Percentiles rank a stretch among this genome's conserved stretches.
Conservation (phyloP, 1,140 invertebrate genomes). For the Drosophila albomicans region DNA sequence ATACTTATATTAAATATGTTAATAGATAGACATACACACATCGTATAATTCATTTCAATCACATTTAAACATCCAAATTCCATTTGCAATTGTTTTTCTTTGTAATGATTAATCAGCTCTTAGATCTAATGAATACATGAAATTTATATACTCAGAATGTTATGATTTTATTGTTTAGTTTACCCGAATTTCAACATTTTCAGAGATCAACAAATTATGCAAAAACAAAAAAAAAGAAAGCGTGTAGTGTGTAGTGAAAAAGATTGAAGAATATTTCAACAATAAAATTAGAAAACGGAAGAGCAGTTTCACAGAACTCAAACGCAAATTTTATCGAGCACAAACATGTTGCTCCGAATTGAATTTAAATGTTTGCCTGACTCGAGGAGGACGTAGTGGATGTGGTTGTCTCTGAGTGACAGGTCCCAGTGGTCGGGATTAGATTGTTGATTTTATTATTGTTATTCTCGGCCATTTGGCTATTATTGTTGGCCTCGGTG, state of each 20-base stretch:
- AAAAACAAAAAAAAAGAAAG: not conserved
- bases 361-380: slow-evolving; percentile 35
- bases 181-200: slow-evolving; percentile 5
- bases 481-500: slow-evolving; percentile 61
- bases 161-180: not conserved
- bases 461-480: slow-evolving; percentile 49
- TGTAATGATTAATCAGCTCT: too few species aligned
- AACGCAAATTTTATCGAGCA: too few species aligned
- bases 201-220: slow-evolving; percentile 32
- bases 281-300: not conserved
- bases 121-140: slow-evolving; percentile 31
- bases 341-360: not conserved
- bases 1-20: slow-evolving; percentile 3
- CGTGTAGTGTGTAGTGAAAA: not conserved
- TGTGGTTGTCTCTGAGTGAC: slow-evolving; percentile 54
- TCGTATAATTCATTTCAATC: slow-evolving; percentile 22
- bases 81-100: slow-evolving; percentile 13
- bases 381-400: slow-evolving; percentile 42
- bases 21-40: slow-evolving; percentile 5
- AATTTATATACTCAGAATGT: slow-evolving; percentile 18
- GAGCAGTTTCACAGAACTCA: too few species aligned
- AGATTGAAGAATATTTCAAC: slow-evolving; percentile 2
- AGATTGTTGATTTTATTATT: slow-evolving; percentile 44
- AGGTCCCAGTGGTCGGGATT: slow-evolving; percentile 11
- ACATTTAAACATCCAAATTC: slow-evolving; percentile 41